Percentiles rank a stretch among this genome's conserved stretches.
Conservation (phyloP, 2,113 vertebrate species). For the Passer montanus region DNA sequence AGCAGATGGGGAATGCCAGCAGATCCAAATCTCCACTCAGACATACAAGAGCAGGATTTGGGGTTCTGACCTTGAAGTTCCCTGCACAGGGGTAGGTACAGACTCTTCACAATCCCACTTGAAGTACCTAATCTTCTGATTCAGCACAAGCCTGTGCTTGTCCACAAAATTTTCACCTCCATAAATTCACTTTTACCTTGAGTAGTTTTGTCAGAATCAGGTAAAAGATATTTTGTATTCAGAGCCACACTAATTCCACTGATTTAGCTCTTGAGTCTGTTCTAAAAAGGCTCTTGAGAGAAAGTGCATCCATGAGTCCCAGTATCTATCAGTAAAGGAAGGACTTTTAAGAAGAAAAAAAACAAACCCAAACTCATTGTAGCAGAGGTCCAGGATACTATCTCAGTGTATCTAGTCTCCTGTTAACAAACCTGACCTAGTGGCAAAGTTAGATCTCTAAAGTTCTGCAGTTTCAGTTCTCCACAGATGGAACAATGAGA, state of each 20-base stretch:
- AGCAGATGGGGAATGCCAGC: neutral
- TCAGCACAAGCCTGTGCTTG: neutral
- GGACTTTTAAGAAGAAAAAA: neutral
- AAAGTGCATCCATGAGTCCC: neutral
- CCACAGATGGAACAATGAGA: neutral
- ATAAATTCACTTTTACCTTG: neutral
- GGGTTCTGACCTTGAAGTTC: neutral
- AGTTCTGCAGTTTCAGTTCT: neutral
- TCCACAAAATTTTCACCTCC: neutral
- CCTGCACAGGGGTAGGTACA: rapidly evolving
- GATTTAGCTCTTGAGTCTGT: neutral
- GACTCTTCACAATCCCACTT: neutral
- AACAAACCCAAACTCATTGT: neutral
- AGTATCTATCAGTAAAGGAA: neutral
- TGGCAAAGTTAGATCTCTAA: neutral
- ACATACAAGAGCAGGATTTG: neutral
- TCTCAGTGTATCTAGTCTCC: neutral
- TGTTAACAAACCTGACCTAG: neutral
- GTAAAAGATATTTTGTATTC: neutral
- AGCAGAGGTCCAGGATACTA: neutral
- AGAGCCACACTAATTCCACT: neutral
- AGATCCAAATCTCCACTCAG: neutral
- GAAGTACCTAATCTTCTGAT: neutral
- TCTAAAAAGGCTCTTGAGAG: neutral
- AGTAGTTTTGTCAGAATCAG: neutral